Conservation (phyloP, 2,797 vertebrate genomes). For the Leptatherina wallacei region DNA sequence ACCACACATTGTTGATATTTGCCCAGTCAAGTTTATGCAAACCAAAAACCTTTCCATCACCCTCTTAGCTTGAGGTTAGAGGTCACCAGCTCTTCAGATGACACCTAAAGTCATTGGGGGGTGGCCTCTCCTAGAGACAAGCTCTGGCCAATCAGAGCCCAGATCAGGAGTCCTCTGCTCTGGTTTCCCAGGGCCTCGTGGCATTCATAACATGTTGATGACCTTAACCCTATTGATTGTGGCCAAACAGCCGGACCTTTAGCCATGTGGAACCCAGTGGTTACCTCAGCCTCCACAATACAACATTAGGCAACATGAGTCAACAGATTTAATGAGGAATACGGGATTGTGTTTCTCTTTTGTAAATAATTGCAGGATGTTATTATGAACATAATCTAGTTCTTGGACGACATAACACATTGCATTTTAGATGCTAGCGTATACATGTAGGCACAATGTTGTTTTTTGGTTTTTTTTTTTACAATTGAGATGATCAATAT, state of each 20-base stretch:
- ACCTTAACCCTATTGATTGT: slow-evolving; percentile 79
- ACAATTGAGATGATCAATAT: not conserved
- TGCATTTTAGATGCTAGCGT: not conserved
- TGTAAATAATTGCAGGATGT: slow-evolving; percentile 23
- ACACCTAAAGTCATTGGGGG: slow-evolving; percentile 61
- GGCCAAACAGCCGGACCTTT: slow-evolving; percentile 59
- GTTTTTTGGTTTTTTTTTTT: not conserved
- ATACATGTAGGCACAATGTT: not conserved
- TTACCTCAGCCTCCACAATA: slow-evolving; percentile 43
- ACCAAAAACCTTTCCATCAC: slow-evolving; percentile 52
- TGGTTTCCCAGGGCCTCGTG: slow-evolving; percentile 75
- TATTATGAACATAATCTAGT: not conserved
- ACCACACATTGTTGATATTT: slow-evolving; percentile 41
- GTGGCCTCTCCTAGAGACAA: slow-evolving; percentile 46
- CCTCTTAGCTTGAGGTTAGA: slow-evolving; percentile 56
- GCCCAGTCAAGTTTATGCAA: slow-evolving; percentile 44
- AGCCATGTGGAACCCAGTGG: slow-evolving; percentile 56
- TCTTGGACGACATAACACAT: not conserved
- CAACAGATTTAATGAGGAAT: slow-evolving; percentile 50
- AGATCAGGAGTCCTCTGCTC: slow-evolving; percentile 41
- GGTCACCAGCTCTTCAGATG: slow-evolving; percentile 66
- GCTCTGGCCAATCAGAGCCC: slow-evolving; percentile 66
- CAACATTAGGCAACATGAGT: slow-evolving; percentile 55
- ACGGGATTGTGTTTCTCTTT: slow-evolving; percentile 7
- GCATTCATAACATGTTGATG: slow-evolving; percentile 84